phyloP scores from a whole-genome alignment of 2,797 vertebrate genomes.

The Chloroceryle amazona region DNA sequence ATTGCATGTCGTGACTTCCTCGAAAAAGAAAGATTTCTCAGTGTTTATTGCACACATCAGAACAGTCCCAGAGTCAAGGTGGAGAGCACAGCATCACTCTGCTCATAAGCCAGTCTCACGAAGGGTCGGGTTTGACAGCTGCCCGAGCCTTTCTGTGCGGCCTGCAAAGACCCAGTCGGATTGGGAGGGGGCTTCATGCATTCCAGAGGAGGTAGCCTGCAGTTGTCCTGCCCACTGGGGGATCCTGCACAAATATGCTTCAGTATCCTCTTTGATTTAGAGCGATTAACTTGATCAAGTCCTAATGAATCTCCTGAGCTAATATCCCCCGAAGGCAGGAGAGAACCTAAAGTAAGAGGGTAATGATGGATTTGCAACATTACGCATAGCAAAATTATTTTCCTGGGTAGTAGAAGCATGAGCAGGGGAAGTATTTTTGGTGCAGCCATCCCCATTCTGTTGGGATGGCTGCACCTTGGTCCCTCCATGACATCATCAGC shows the following conservation, averaged over 20 bases:
- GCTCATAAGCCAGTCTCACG: background rate
- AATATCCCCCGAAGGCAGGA: background rate
- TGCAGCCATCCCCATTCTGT: too few species aligned
- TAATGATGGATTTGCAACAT: background rate
- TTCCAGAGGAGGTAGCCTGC: background rate
- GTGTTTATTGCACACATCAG: background rate
- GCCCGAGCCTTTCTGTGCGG: background rate
- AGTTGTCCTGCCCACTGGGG: background rate
- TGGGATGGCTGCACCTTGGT: background rate
- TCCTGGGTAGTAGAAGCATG: background rate
- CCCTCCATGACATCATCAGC: constrained; percentile 9
- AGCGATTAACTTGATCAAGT: background rate
- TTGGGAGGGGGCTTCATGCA: background rate
- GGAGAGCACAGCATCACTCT: background rate
- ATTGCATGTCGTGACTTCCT: background rate
- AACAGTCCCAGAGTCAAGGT: background rate
- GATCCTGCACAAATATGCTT: background rate
- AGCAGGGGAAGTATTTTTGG: background rate
- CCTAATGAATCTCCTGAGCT: background rate
- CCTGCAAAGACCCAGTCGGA: background rate
- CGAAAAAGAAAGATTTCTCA: background rate
- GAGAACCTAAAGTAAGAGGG: background rate
- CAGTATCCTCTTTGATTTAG: background rate
- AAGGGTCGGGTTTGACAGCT: background rate
- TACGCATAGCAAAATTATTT: background rate